Evolutionary conservation across 2,888 invertebrate genomes (phyloP), one percentile per base, ranked within the genome.

Genomic region (Polyploca ridens): DNA sequence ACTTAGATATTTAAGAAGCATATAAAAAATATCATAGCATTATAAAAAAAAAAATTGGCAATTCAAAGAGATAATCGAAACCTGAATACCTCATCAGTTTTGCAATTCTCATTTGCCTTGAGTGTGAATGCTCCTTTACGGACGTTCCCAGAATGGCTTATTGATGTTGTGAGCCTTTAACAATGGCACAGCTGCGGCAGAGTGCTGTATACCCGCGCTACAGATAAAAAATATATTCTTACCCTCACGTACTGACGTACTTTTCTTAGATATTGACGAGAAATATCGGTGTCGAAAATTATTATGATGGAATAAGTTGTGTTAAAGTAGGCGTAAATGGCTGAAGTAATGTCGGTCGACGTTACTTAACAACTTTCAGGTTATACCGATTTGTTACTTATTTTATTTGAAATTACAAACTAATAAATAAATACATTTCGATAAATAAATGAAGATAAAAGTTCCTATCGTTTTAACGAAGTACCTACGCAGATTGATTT

Each of bases 81-180:
- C 38, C 8, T 35, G n/a, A 16, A 35, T n/a, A 11, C 41, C 27
- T 6, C 38, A 3, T 27, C 19, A 5, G 41, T 14, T 5, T 11
- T 8, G 19, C 41, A 41, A 54, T 19, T 49, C n/a, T 60, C 16
- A 60, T 38, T 60, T 41, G 27, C 49, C 57, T 35, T 44, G 4
- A 74, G 65, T 84, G 79, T 81, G 67, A 66, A 63, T 16, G 59
- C 49, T 61, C 74, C 86, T 74, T 87, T 83, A 87, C 81, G 84
- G 84, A 78, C 83, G 67, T 78, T 74, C 75, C 70, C 79, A 78
- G 85, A 88, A 90, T 89, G 86, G 90, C 90, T 90, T 91, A 91
- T 90, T 90, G 90, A 90, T 90, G 90, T 86, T 78, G 82, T 74
- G 85, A 82, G 82, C 81, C 85, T 81, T 86, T 85, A 84, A 87